Percentiles rank a stretch among this genome's conserved stretches.
phyloP scores from a whole-genome alignment of 2,113 vertebrate genomes.

The Eira barbara region DNA sequence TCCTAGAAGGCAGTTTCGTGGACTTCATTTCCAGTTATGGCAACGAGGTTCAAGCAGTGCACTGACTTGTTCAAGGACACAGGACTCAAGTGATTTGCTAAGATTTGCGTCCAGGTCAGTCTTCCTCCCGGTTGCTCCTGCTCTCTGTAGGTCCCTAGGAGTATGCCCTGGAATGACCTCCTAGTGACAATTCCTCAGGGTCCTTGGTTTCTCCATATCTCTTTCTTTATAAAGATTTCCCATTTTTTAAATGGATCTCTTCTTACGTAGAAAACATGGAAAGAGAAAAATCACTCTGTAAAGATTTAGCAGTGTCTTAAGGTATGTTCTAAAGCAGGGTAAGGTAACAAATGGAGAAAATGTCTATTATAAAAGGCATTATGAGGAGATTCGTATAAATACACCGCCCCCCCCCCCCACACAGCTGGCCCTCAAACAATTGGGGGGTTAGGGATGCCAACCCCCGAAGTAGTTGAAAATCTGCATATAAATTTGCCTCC shows the following conservation, averaged over 20 bases:
- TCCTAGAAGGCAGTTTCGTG: background rate
- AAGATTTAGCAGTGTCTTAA: background rate
- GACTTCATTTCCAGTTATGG: background rate
- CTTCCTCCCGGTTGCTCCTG: too few relatives aligned
- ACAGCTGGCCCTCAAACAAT: background rate
- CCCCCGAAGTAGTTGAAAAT: background rate
- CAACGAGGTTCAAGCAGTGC: background rate
- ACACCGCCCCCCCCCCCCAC: background rate
- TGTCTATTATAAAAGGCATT: background rate
- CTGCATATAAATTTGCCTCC: background rate
- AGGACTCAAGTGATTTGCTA: background rate
- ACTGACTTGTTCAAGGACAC: too few relatives aligned
- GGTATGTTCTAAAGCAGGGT: background rate
- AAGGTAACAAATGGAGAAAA: background rate
- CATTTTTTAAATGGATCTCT: background rate
- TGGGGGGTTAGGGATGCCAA: background rate
- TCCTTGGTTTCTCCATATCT: background rate
- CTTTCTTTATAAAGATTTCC: background rate
- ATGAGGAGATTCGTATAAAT: background rate
- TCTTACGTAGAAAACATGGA: background rate
- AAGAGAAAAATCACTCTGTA: background rate
- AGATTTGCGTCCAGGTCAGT: fast-evolving
- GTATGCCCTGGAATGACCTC: background rate
- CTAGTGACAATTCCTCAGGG: too few relatives aligned
- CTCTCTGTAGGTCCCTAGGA: fast-evolving